Evolutionary conservation across 2,113 vertebrate species (phyloP).

Genomic region (Scytalopus superciliaris): DNA sequence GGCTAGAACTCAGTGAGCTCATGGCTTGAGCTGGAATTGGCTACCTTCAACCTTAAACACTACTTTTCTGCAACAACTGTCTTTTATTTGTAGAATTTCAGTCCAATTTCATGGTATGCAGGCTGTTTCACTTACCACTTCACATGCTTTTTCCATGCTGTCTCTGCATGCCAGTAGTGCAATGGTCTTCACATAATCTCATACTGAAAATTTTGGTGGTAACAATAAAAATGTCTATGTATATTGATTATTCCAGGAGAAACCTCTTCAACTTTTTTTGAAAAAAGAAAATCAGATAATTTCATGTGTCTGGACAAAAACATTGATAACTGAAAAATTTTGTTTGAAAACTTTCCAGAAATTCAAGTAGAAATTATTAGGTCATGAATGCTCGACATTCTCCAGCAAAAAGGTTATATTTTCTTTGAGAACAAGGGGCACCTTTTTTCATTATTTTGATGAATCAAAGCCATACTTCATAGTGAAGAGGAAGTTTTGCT

Average conservation of each 20-base stretch:
- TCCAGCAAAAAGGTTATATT: not conserved
- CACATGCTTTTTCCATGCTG: not conserved
- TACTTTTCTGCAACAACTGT: conserved; percentile 8
- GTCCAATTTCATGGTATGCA: conserved; percentile 1
- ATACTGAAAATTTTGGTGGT: not conserved
- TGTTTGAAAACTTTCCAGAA: not conserved
- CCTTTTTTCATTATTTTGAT: not conserved
- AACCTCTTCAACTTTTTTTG: not conserved
- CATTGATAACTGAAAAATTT: not conserved
- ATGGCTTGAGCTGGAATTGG: not conserved
- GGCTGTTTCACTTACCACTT: not conserved
- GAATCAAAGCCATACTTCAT: not conserved
- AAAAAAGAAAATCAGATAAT: not conserved
- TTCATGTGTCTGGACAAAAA: not conserved
- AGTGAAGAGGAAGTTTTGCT: not conserved
- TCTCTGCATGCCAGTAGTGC: not conserved
- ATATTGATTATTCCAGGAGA: not conserved
- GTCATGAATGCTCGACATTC: not conserved
- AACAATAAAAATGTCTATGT: not conserved
- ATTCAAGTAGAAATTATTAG: not conserved
- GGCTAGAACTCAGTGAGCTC: not conserved
- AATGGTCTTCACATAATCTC: not conserved
- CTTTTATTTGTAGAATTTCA: conserved; percentile 22
- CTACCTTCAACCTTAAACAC: not conserved
- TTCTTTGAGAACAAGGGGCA: not conserved